Evolutionary conservation across 1,140 invertebrate genomes (phyloP), one percentile per base, ranked within the genome.

Genomic region (Rhizoglyphus robini): DNA sequence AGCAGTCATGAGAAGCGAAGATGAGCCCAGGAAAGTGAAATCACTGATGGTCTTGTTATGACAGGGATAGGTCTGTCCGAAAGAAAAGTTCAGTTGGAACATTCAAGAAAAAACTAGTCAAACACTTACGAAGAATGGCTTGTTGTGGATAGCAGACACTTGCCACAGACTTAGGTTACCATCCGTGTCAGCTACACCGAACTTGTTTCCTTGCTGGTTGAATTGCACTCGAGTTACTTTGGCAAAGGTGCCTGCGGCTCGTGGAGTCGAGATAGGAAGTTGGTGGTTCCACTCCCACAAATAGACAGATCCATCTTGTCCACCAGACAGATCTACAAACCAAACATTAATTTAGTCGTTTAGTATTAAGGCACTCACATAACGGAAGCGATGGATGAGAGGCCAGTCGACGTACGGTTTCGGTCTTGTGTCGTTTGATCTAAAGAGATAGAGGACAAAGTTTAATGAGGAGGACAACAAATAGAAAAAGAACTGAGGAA

Each of bases 261-360:
- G 81, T 4, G 93, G 88, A 41, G 86, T 86, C 70, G 90, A 86
- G 8, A 99, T 86, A 15, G 88, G 85, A 66, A 90, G 86, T 36
- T 84, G 82, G 76, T 96, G 92, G 25, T 88, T 89, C 93, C 94
- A 99, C 79, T 99, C 94, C 92, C 94, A 97, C 66, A 99, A 80
- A 68, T 89, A 85, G 4, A 99, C 95, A 1, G 92, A 96, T 13
- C 96, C 96, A 81, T 99, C 96, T 74, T 95, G 88, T 61, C 90
- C 88, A 63, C 96, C 96, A 60, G 91, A 96, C 69, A 98, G 76
- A 79, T 99, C 91, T 92, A 70, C 48, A 73, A 67, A 67, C 23
- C 65, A 63, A 61, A 67, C 68, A 65, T 32, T 46, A 59, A 38
- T 36, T 30, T 31, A 60, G 1, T n/a, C 5, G 13, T 30, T 38